These are phyloP conservation scores for Lipophrys pholis DNA, from an alignment of 2,113 vertebrate genomes.

Conservation along the genomic window DNA sequence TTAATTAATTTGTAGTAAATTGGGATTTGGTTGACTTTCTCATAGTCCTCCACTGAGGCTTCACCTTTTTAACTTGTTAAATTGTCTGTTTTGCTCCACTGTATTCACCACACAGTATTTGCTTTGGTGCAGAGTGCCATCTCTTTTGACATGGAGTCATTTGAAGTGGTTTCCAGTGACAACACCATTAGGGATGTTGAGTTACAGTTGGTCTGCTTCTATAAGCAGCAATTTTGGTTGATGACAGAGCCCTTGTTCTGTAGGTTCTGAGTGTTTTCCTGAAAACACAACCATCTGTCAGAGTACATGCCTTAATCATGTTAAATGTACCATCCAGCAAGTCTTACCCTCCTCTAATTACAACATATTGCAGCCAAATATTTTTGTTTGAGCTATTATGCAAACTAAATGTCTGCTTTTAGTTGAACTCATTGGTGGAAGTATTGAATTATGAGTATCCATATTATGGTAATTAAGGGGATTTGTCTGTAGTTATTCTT, in stretches of 20 bases:
- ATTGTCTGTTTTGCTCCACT: conserved; percentile 9
- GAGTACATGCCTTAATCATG: no score
- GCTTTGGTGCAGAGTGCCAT: background rate
- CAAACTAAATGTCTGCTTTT: no score
- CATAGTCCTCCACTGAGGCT: conserved; percentile 32
- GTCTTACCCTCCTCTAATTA: no score
- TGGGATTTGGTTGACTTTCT: conserved; percentile 39
- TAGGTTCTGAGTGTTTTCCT: background rate
- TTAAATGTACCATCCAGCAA: no score
- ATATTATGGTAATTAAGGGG: no score
- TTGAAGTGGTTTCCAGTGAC: conserved; percentile 4
- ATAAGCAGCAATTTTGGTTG: no score
- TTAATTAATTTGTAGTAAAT: conserved; percentile 31
- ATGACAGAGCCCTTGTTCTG: background rate
- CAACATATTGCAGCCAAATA: no score
- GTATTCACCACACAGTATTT: conserved; percentile 3
- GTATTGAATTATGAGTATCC: no score
- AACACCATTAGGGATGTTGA: background rate
- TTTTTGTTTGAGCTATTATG: no score
- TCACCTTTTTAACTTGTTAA: conserved; percentile 26
- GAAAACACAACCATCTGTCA: no score
- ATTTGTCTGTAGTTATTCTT: no score
- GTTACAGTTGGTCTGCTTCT: background rate
- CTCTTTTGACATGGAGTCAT: background rate
- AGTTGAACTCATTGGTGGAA: no score